Evolutionary conservation across 2,113 vertebrate genomes (phyloP), one percentile per base, ranked within the genome.

Genomic region (Tinamus guttatus): DNA sequence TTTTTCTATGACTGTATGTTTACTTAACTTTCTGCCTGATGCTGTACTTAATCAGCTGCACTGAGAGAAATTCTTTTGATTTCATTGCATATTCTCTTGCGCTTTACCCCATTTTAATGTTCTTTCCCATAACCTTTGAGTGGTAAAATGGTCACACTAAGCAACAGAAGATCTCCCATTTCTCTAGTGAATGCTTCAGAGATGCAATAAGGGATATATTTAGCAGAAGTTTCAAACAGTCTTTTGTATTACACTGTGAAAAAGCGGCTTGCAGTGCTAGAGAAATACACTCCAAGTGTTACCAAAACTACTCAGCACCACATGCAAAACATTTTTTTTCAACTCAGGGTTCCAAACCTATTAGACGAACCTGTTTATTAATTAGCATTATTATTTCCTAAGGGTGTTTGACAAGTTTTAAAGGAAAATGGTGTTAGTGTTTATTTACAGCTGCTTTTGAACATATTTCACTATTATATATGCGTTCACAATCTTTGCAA

Each of bases 51-150:
- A 96, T 95, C 96, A 96, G 79, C 93, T 92, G 92, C 90, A 90
- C 74, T 96, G 79, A 90, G 79, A 91, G 73, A 95, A 96, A 96
- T 96, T 96, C 86, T 96, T 97, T 88, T 90, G 77, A 97, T 95
- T 96, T 96, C 91, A 91, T 87, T 96, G 76, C 77, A 93, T 91
- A 91, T 96, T 95, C 94, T 93, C n/a, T 90, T 97, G 76, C 90
- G 92, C 85, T 93, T 94, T 95, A 86, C 38, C 52, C 80, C 47
- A 38, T 93, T 90, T 96, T 87, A 94, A 87, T 93, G 90, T 93
- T 97, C 89, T 96, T 97, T 97, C 97, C 96, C 97, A 97, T 97
- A 97, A 97, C 94, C 95, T 97, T 95, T 96, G 75, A 92, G 90
- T 95, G 70, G 91, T 74, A 87, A 95, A 96, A 93, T 95, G 91